Conservation (phyloP, 2,113 vertebrate genomes). For the Picathartes gymnocephalus region DNA sequence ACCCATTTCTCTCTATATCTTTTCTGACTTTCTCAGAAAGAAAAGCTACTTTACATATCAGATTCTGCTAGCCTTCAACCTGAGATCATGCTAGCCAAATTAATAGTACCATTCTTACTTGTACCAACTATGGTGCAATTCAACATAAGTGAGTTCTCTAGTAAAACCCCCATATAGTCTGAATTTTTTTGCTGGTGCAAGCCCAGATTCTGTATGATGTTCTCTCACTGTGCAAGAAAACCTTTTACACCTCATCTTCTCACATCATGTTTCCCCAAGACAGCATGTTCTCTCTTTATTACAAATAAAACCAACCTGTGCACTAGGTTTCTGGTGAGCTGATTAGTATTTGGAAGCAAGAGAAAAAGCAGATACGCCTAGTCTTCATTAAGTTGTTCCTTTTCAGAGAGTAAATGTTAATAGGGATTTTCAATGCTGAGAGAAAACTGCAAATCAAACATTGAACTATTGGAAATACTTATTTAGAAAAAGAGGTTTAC, state of each 20-base stretch:
- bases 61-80: not conserved
- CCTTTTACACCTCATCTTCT: not conserved
- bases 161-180: not conserved
- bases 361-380: not conserved
- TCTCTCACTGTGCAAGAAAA: not conserved
- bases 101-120: not conserved
- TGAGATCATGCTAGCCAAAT: not conserved
- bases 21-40: not conserved
- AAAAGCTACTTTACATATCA: not conserved
- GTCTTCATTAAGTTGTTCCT: not conserved
- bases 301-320: not conserved
- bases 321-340: not conserved
- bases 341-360: not conserved
- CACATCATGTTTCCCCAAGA: not conserved
- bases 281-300: not conserved
- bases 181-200: not conserved
- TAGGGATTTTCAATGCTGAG: not conserved
- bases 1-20: not conserved
- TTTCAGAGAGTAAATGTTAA: not conserved
- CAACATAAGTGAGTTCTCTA: not conserved
- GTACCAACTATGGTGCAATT: not conserved
- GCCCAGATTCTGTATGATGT: not conserved
- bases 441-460: not conserved
- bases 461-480: not conserved
- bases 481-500: not conserved